Base-by-base conservation (phyloP, 2,888 invertebrate genomes). In the Cheiracanthium punctorium region DNA sequence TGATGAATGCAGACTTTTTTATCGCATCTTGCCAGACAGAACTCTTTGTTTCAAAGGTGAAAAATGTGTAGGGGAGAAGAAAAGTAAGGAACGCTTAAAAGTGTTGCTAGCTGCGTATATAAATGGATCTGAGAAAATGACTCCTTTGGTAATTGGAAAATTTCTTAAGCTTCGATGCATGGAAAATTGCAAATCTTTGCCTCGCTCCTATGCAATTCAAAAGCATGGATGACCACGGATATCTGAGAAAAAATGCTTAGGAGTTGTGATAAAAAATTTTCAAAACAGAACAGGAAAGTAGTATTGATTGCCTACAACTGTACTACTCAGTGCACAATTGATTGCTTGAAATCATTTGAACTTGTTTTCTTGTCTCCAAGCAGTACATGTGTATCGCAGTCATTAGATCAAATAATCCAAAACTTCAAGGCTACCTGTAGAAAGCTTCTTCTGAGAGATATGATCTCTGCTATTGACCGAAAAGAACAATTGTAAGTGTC, bases 251-350 rank as follows among this genome's bases (percentile, higher is more conserved):
- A 58, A 58, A 37, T 37, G 37, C 37, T 37, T 37, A 24, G 58
- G 20, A 24, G 37, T 17, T 65, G 65, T 12, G 70, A 33, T 32
- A 10, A 10, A 32, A n/a, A 30, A 70, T 70, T 70, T 70, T 70
- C 70, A 70, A 37, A 70, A 33, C 70, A 70, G 33, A 70, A 70
- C 37, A 70, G 70, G 70, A 70, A 70, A 12, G n/a, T 70, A 12
- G 70, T 32, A 70, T 12, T 70, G 1, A 5, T 70, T 70, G 32
- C 70, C 30, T 30, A 70, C 33, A 70, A 70, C 70, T 32, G 10
- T 48, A 12, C 37, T 37, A 10, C 37, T 37, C 37, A 37, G 4
- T 37, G 37, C 37, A 37, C 37, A 7, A 37, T 37, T 37, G 37
- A 37, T 37, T 4, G 37, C 10, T 37, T 37, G 10, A 37, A 67